Evolutionary conservation across 2,888 invertebrate species (phyloP).

Genomic region (Glaucopsyche alexis): DNA sequence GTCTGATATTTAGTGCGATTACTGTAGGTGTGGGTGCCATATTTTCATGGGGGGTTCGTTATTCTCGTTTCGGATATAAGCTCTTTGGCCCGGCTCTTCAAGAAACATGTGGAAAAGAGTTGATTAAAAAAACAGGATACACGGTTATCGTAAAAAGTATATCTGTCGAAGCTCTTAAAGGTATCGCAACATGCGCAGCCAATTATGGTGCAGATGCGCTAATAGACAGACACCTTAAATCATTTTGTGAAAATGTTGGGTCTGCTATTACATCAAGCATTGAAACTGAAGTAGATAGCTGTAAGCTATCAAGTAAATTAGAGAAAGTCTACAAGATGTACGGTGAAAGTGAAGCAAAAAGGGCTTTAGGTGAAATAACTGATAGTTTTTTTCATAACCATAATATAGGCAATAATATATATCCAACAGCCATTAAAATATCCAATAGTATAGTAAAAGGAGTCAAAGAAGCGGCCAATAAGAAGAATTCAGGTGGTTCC

Average conservation of each 20-base stretch:
- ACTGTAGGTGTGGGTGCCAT: conserved; percentile 23
- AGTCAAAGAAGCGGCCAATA: conserved; percentile 23
- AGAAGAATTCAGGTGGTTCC: conserved; percentile 4
- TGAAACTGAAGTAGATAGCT: conserved; percentile 15
- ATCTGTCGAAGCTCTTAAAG: conserved; percentile 4
- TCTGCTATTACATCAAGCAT: conserved; percentile 15
- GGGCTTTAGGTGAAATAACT: conserved; percentile 1
- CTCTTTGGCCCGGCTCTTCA: conserved; percentile 21
- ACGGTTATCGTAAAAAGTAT: not conserved
- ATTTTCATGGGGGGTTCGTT: conserved; percentile 17
- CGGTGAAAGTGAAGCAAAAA: conserved; percentile 29
- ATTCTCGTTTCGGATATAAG: conserved; percentile 28
- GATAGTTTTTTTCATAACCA: conserved; percentile 27
- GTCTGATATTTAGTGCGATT: conserved; percentile 29
- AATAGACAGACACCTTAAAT: conserved; percentile 21
- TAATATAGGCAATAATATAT: conserved; percentile 28
- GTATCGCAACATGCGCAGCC: conserved; percentile 14
- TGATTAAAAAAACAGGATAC: not conserved
- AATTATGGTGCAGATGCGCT: conserved; percentile 25
- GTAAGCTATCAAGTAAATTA: conserved; percentile 10
- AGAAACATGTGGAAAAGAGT: conserved; percentile 26
- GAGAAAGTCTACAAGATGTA: conserved; percentile 19
- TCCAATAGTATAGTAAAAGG: conserved; percentile 22
- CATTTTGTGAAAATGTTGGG: conserved; percentile 23
- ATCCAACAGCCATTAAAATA: conserved; percentile 22